Conservation (phyloP, 1,140 invertebrate genomes). For the Drosophila lacertosa region DNA sequence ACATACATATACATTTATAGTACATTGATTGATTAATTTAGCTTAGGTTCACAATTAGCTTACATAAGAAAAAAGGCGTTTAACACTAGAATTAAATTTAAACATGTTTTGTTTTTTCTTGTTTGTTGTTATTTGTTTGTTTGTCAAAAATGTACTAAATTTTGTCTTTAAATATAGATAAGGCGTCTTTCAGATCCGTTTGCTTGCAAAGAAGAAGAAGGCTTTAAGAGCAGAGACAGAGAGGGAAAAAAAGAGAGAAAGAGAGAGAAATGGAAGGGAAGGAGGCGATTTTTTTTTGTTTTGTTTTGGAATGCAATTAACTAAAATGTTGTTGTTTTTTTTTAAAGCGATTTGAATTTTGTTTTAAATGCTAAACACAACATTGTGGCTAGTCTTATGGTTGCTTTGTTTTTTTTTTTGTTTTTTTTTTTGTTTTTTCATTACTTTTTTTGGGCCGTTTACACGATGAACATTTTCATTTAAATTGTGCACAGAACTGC, state of each 20-base stretch:
- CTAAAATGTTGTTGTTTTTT: neutral
- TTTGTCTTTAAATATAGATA: conserved; percentile 35
- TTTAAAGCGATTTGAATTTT: too few species aligned
- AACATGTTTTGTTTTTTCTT: conserved; percentile 2
- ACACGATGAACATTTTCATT: too few species aligned
- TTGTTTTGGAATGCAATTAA: neutral
- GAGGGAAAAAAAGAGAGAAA: neutral
- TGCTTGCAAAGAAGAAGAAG: conserved; percentile 10
- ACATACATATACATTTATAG: conserved; percentile 30
- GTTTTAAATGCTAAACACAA: conserved; percentile 67
- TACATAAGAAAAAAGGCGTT: conserved; percentile 38
- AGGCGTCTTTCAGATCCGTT: conserved; percentile 50
- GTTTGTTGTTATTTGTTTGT: neutral
- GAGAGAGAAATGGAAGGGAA: neutral
- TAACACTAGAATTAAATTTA: conserved; percentile 19
- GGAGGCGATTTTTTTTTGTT: too few species aligned
- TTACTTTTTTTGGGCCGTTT: too few species aligned
- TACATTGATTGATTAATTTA: conserved; percentile 21
- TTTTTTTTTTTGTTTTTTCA: neutral
- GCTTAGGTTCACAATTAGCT: conserved; percentile 35
- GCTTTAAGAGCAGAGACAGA: neutral
- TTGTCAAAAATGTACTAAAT: neutral
- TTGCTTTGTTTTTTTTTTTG: conserved; percentile 37
- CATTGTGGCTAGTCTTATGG: conserved; percentile 64
- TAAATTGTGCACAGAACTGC: too few species aligned